These are phyloP conservation scores for Crenuchus spilurus DNA, from an alignment of 2,797 vertebrate genomes.

Conservation along the genomic window DNA sequence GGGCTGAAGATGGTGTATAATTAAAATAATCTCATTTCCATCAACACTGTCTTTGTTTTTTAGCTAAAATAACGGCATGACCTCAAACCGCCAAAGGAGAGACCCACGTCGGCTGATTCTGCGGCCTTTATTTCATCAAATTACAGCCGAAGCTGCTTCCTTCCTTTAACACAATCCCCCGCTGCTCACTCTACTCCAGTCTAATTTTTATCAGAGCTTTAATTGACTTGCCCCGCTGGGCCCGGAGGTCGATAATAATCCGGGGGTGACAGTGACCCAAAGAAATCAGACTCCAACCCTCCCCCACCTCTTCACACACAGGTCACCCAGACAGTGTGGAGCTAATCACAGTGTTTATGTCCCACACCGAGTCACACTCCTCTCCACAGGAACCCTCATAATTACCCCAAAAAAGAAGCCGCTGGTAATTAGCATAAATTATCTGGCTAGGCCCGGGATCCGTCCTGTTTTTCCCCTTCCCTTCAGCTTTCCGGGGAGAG, in stretches of 20 bases:
- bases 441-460: constrained; percentile 18
- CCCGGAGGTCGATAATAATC: constrained; percentile 26
- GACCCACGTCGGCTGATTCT: background rate
- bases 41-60: background rate
- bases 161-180: background rate
- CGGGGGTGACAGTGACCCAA: constrained; percentile 28
- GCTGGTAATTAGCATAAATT: constrained; percentile 43
- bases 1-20: background rate
- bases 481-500: constrained; percentile 18
- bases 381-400: constrained; percentile 12
- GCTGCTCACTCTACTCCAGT: constrained; percentile 16
- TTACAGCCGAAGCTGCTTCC: background rate
- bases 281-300: background rate
- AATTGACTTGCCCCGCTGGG: constrained; percentile 25
- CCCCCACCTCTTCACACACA: constrained; percentile 1
- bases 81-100: background rate
- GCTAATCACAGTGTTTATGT: constrained; percentile 24
- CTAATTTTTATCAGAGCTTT: constrained; percentile 43
- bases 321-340: constrained; percentile 8
- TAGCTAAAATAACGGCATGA: background rate
- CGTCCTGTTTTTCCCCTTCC: background rate
- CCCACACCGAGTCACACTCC: background rate
- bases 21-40: background rate
- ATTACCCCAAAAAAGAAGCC: constrained; percentile 37
- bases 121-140: background rate